Evolutionary conservation across 2,797 vertebrate species (phyloP).

Genomic region (Uromys caudimaculatus): DNA sequence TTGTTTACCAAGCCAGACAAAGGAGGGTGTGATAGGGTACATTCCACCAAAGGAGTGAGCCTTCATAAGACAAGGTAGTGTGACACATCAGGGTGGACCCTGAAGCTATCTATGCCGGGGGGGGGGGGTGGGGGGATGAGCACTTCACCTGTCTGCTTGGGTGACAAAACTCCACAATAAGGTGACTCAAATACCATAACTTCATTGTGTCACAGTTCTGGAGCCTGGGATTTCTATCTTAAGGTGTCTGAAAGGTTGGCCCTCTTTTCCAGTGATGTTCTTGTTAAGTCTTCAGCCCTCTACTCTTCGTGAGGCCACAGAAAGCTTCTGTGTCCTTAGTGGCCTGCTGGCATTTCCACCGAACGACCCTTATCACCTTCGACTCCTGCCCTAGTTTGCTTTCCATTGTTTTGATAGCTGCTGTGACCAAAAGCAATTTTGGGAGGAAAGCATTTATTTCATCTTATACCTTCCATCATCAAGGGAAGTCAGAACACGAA

Average conservation of each 20-base stretch:
- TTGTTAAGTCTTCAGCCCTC: background rate
- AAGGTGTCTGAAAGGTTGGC: background rate
- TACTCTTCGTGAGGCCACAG: background rate
- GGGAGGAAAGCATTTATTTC: background rate
- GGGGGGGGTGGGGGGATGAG: too few relatives aligned
- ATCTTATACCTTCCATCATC: background rate
- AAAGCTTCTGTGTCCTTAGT: background rate
- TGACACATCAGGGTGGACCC: accelerated
- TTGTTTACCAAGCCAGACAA: constrained; percentile 33
- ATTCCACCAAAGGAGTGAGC: background rate
- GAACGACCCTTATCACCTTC: background rate
- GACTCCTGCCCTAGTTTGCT: background rate
- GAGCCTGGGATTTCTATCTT: background rate
- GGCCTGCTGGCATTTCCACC: background rate
- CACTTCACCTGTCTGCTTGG: background rate
- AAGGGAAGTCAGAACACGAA: background rate
- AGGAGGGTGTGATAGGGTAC: background rate
- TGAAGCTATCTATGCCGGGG: too few relatives aligned
- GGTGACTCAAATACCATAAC: background rate
- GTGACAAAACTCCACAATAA: background rate
- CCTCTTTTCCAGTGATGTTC: background rate
- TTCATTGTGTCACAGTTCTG: background rate
- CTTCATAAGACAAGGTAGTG: background rate
- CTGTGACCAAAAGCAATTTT: background rate
- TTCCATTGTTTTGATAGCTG: background rate